Percentiles rank a stretch among this genome's conserved stretches.
Conservation (phyloP, 2,113 vertebrate species). For the Cricetomys ansorgei region DNA sequence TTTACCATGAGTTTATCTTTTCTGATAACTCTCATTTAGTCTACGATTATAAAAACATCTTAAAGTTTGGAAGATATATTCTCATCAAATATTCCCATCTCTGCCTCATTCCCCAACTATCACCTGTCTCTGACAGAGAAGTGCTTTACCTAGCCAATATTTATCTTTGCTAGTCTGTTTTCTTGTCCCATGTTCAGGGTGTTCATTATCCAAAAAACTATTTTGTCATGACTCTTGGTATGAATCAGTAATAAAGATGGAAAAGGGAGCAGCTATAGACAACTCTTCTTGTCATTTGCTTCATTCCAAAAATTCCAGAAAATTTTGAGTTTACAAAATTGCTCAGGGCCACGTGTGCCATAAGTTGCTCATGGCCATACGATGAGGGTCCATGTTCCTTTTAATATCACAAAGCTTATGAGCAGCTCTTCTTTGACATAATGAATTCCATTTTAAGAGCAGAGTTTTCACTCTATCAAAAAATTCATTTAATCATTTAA, state of each 20-base stretch:
- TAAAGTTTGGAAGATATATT: background rate
- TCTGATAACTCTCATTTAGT: background rate
- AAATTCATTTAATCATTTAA: conserved; percentile 68
- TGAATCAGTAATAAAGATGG: background rate
- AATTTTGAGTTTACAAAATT: background rate
- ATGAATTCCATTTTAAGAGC: conserved; percentile 68
- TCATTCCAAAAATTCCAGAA: background rate
- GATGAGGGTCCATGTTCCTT: conserved; percentile 48
- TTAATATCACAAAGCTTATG: conserved; percentile 38
- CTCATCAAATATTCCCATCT: background rate
- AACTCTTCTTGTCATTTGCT: background rate
- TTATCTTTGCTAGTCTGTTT: background rate
- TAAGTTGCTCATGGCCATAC: background rate
- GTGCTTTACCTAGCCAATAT: background rate
- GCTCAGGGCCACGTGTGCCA: background rate
- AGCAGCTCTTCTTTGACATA: conserved; percentile 30
- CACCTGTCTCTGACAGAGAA: background rate
- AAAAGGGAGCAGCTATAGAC: background rate
- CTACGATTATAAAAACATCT: background rate
- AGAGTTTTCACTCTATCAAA: background rate
- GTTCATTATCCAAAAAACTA: background rate
- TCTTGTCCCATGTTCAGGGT: background rate
- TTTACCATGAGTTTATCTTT: background rate
- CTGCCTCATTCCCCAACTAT: background rate
- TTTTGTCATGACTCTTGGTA: background rate